Evolutionary conservation across 1,140 invertebrate genomes (phyloP).

Genomic region (Samia ricini): DNA sequence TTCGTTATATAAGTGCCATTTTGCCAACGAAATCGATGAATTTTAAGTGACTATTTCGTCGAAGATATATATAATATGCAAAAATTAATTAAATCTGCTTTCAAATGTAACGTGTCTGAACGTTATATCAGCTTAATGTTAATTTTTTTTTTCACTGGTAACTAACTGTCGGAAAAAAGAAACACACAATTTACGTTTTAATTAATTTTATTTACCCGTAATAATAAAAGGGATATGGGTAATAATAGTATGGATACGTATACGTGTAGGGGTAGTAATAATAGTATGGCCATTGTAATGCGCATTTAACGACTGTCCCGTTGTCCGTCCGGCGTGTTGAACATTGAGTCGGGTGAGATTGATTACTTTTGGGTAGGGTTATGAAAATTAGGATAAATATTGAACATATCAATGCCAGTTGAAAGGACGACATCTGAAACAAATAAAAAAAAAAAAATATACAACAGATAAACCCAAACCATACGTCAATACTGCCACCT

Average conservation of each 20-base stretch:
- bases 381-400: neutral
- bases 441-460: neutral
- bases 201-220: conserved; percentile 7
- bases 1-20: too few species aligned
- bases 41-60: too few species aligned
- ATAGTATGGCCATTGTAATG: neutral
- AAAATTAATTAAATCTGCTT: too few species aligned
- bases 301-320: neutral
- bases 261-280: conserved; percentile 5
- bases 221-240: conserved; percentile 12
- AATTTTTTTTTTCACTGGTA: too few species aligned
- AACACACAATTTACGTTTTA: neutral
- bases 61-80: too few species aligned
- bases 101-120: too few species aligned
- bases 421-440: neutral
- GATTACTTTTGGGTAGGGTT: too few species aligned
- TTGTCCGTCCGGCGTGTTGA: conserved; percentile 2
- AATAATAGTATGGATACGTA: conserved; percentile 10
- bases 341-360: neutral
- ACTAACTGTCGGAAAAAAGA: neutral
- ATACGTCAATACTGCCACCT: too few species aligned
- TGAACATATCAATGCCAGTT: neutral
- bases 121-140: too few species aligned
- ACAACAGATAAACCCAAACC: too few species aligned
- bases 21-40: too few species aligned